Evolutionary conservation across 2,797 vertebrate species (phyloP), one percentile per base, ranked within the genome.

Genomic region (Neopelma chrysocephalum): DNA sequence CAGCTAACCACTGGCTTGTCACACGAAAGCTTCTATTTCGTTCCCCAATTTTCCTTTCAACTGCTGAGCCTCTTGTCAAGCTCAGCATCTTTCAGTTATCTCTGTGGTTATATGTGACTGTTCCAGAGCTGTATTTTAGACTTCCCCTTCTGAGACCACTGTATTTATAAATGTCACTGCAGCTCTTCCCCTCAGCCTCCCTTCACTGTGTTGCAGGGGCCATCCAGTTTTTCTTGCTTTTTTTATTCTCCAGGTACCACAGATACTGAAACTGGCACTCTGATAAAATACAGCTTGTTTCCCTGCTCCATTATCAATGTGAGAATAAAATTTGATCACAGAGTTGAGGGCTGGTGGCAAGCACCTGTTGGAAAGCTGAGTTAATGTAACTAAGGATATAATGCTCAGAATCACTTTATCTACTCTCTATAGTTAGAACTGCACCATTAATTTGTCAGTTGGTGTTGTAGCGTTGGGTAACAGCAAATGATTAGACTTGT

Each of bases 371-470:
- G 48, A 76, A 85, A 87, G 36, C 76, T 65, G 82, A 68, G 47
- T 93, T 94, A 87, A 69, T 48, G 31, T 62, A 92, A 65, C 62
- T 93, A 43, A 75, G 60, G 36, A 48, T 76, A 50, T 86, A 92
- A 87, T 0, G 29, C 48, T 86, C 43, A 68, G 48, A 79, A 85
- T 82, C 65, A 32, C 47, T 91, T 89, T 68, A 38, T 88, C 89
- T 88, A 65, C 36, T 81, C 47, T 94, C 92, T 78, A 84, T 87
- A 85, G 60, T 87, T 88, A 34, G n/a, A 89, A 43, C 27, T 8
- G 32, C 65, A 91, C 79, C 50, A 69, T 91, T 96, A 83, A 89
- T 95, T 95, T 93, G 58, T 91, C 76, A 77, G 78, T 68, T 0
- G 16, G 27, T 89, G 57, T 53, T 81, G 69, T 72, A 93, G 75